Base-by-base conservation (phyloP, 2,113 vertebrate genomes). In the Megaleporinus macrocephalus region DNA sequence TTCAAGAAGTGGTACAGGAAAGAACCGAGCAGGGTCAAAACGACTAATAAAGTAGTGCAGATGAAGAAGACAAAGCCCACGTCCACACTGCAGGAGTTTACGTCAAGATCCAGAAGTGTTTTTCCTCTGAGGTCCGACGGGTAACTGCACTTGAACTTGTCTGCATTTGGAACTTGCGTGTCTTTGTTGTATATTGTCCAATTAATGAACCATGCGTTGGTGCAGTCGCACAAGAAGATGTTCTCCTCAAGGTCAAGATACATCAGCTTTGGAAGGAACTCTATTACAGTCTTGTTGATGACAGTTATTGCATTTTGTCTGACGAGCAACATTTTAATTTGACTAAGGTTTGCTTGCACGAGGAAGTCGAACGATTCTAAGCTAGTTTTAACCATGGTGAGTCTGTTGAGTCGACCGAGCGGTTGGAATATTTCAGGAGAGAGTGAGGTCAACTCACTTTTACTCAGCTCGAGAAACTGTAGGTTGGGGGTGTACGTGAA, bases 211-310 rank as follows among this genome's bases (percentile, higher is more conserved):
- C 78, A 86, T 29, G 72, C 65, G 2, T 93, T 95, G 44, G 82
- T 80, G 0, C 94, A 95, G 73, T 84, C 86, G 72, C 93, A 95
- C 5, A 82, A 84, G 55, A 95, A 93, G 10, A 84, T 29, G 55
- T 94, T 95, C 0, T 4, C 57, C 44, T 88, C 26, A 16, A 93
- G 27, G 79, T 94, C 92, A 47, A 94, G 0, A 66, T 90, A 93
- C 1, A 0, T 0, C 0, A 95, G 88, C 44, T 73, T 78, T 5
- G 92, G 88, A 1, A 93, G 14, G 0, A 89, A 85, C 0, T 1
- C 7, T 0, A 92, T 84, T 0, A 83, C 69, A 0, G 84, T 68
- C 16, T 71, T 0, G 0, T 75, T 84, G 29, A 94, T 81, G 5
- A 91, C 79, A 0, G 89, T 71, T 63, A 89, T 86, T 20, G 74